Evolutionary conservation across 2,113 vertebrate genomes (phyloP).

Genomic region (Marcusenius ussheri): DNA sequence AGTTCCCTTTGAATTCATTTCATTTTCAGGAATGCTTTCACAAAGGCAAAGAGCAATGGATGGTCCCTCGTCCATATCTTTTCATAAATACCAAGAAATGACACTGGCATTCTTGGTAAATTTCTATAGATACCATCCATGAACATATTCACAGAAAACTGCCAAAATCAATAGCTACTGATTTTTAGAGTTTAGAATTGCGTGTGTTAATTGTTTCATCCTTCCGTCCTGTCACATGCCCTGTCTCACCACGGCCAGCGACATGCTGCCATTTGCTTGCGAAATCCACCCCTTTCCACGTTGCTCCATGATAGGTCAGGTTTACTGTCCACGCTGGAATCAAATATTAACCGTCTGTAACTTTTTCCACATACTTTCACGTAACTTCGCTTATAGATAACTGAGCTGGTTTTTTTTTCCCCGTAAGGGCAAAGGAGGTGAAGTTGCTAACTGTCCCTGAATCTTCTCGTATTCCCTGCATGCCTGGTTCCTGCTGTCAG

Average conservation of each 20-base stretch:
- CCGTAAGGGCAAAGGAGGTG: neutral
- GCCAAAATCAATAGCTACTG: neutral
- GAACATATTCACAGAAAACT: neutral
- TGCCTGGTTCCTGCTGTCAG: neutral
- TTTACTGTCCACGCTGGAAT: neutral
- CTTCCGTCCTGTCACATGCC: neutral
- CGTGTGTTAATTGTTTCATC: neutral
- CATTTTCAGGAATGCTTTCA: neutral
- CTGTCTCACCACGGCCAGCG: neutral
- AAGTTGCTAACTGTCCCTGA: neutral
- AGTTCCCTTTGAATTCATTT: neutral
- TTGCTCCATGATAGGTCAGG: neutral
- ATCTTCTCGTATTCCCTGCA: neutral
- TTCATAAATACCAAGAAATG: neutral
- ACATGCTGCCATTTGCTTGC: neutral
- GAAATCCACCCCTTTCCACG: neutral
- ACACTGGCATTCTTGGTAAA: neutral
- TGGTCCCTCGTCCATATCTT: neutral
- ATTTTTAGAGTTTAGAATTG: neutral
- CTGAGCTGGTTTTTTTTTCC: neutral
- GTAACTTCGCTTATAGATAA: neutral
- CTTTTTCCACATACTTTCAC: neutral
- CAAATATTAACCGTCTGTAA: neutral
- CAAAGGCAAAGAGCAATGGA: neutral
- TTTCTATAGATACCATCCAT: neutral